Percentiles rank a stretch among this genome's conserved stretches.
Conservation (phyloP, 2,113 vertebrate species). For the Pampusana beccarii region DNA sequence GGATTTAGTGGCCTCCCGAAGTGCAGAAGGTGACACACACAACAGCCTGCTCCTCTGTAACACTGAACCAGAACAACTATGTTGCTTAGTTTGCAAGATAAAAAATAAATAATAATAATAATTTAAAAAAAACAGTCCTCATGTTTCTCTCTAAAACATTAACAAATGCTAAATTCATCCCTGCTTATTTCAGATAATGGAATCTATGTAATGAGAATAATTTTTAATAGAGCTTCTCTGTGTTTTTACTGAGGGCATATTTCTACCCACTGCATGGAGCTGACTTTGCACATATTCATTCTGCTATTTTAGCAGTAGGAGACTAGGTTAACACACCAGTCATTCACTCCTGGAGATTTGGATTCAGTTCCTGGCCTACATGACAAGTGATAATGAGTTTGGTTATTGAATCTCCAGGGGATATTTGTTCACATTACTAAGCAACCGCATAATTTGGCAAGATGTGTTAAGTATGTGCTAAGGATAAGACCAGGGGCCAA, state of each 20-base stretch:
- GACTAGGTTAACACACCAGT: slow-evolving; percentile 53
- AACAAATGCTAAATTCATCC: not conserved
- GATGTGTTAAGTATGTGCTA: slow-evolving; percentile 54
- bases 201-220: not conserved
- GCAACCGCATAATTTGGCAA: slow-evolving; percentile 64
- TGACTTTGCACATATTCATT: slow-evolving; percentile 48
- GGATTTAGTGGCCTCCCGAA: not conserved
- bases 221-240: slow-evolving; percentile 32
- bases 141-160: not conserved
- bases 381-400: slow-evolving; percentile 71
- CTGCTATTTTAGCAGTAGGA: slow-evolving; percentile 59
- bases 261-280: slow-evolving; percentile 18
- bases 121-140: not conserved
- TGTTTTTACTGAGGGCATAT: slow-evolving; percentile 32
- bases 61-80: not conserved
- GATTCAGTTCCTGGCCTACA: slow-evolving; percentile 66
- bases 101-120: not conserved
- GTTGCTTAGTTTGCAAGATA: not conserved
- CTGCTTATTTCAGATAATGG: slow-evolving; percentile 22
- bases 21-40: not conserved
- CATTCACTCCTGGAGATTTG: slow-evolving; percentile 63
- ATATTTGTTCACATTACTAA: slow-evolving; percentile 71
- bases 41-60: not conserved
- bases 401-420: slow-evolving; percentile 68
- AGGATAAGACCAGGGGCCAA: slow-evolving; percentile 59